These are phyloP conservation scores for Aspidiotus rigidus DNA, from an alignment of 2,888 invertebrate species.

Conservation along the genomic window DNA sequence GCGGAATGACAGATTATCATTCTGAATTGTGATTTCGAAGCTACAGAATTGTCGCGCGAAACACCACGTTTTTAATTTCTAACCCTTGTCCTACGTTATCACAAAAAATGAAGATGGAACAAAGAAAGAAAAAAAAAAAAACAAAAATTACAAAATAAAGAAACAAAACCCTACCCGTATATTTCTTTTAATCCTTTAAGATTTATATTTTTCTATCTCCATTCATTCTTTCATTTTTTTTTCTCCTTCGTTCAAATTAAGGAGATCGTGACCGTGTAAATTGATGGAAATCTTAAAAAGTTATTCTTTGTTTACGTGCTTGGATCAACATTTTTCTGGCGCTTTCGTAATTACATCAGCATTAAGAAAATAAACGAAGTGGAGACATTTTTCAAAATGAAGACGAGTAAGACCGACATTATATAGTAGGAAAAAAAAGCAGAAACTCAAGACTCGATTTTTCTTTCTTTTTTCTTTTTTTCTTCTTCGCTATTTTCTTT, in stretches of 20 bases:
- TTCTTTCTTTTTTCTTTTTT: conserved; percentile 20
- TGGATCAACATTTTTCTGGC: conserved; percentile 33
- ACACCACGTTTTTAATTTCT: conserved; percentile 4
- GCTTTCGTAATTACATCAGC: conserved; percentile 33
- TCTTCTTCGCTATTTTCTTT: neutral
- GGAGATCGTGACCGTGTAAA: conserved; percentile 33
- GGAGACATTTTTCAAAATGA: conserved; percentile 34
- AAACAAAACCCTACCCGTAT: neutral
- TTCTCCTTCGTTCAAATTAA: conserved; percentile 25
- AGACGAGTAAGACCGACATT: conserved; percentile 29
- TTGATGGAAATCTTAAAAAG: conserved; percentile 34
- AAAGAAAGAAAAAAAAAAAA: no score
- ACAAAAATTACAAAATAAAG: neutral
- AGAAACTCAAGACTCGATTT: conserved; percentile 19
- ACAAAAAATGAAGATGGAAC: neutral
- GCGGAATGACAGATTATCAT: no score
- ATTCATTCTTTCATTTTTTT: conserved; percentile 21
- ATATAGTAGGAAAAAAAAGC: conserved; percentile 19
- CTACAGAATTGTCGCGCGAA: no score
- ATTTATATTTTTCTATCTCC: conserved; percentile 26
- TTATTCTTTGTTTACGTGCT: conserved; percentile 33
- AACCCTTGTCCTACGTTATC: conserved; percentile 1
- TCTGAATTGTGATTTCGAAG: no score
- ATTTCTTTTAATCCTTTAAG: conserved; percentile 29
- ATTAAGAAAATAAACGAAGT: conserved; percentile 34